Base-by-base conservation (phyloP, 2,113 vertebrate species). In the Helogale parvula region DNA sequence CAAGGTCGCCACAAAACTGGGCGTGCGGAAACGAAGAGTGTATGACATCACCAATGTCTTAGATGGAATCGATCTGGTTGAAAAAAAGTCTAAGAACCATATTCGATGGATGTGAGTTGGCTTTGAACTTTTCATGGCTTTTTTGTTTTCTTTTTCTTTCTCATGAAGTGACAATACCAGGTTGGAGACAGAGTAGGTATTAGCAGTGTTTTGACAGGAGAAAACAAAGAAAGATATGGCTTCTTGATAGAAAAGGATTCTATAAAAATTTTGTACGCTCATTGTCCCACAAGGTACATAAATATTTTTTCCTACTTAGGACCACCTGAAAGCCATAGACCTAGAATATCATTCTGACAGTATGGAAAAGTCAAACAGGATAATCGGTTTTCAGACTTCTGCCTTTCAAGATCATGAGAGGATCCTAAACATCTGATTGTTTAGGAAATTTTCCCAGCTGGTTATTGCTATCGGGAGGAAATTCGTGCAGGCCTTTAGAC, bases 31-130 rank as follows among this genome's bases (percentile, higher is more conserved):
- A 84, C 98, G 99, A 52, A 98, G 99, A n/a, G 98, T 99, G 0
- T 99, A 99, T 23, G 99, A 99, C 98, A 99, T 99, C 98, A 99
- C 99, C 97, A 99, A 99, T 4, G 99, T 99, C 52, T 97, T 99
- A 79, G 98, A 99, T 52, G 99, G 99, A 50, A 99, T 99, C 71
- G 96, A 96, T 21, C 99, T 99, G 17, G 98, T 99, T 66, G 96
- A 99, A 96, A 99, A 99, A 93, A 98, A 99, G 87, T 99, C 99
- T 3, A 98, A 99, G 98, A 99, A 99, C 95, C 98, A 98, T 88
- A 98, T 99, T 96, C 99, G 99, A 90, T 99, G 99, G 99, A 98
- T 99, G 99, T 99, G 98, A 99, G 99, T 99, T 94, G 87, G 10
- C 50, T 92, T 96, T 90, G 23, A 0, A 15, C 13, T 87, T 68